Percentiles rank a stretch among this genome's conserved stretches.
Evolutionary conservation across 2,888 invertebrate genomes (phyloP).

Genomic region (Aphidoletes aphidimyza): DNA sequence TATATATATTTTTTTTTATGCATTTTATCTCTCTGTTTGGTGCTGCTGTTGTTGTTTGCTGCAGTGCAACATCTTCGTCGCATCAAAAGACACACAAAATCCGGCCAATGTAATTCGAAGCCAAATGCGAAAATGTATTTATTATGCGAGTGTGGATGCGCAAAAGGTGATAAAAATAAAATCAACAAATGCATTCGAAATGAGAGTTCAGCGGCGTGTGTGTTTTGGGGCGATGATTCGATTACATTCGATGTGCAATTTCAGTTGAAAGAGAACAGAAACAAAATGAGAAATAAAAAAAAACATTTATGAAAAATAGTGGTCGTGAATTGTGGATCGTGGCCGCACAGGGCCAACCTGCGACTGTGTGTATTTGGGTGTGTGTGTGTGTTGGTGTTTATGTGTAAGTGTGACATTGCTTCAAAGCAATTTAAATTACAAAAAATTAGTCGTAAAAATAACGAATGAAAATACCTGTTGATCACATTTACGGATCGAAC

Average conservation of each 20-base stretch:
- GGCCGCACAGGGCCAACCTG: too few species aligned
- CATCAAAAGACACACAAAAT: background rate
- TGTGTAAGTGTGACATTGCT: conserved; percentile 10
- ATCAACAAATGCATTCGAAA: conserved; percentile 36
- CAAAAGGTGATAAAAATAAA: conserved; percentile 53
- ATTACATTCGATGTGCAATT: conserved; percentile 20
- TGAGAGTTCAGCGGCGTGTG: background rate
- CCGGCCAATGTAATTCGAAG: background rate
- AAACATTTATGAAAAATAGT: too few species aligned
- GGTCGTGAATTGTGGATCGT: too few species aligned
- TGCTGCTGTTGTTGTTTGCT: background rate
- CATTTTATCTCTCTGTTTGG: conserved; percentile 47
- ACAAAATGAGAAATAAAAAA: background rate
- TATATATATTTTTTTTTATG: background rate
- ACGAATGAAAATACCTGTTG: conserved; percentile 53
- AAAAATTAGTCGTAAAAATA: conserved; percentile 54
- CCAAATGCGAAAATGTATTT: conserved; percentile 15
- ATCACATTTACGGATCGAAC: conserved; percentile 26
- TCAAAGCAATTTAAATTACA: conserved; percentile 47
- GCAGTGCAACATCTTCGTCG: too few species aligned
- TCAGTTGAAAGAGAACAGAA: background rate
- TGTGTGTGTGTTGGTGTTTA: background rate
- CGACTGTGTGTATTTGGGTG: too few species aligned
- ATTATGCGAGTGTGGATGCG: conserved; percentile 16
- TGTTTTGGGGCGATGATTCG: background rate